Evolutionary conservation across 2,888 invertebrate genomes (phyloP).

Genomic region (Achlya flavicornis): DNA sequence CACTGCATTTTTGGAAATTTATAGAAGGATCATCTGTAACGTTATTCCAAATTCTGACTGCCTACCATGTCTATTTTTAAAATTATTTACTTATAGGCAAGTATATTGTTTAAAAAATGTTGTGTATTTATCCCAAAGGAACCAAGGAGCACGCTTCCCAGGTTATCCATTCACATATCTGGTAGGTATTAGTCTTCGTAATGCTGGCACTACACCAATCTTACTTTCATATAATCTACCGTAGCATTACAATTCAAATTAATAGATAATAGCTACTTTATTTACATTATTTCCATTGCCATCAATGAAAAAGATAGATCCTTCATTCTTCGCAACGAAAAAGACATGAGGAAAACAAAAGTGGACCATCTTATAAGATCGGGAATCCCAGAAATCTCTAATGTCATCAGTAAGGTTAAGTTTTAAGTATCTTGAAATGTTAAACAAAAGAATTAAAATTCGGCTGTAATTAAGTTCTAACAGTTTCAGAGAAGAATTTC

Average conservation of each 20-base stretch:
- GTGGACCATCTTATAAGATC: too few species aligned
- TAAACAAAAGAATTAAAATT: background rate
- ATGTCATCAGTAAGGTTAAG: too few species aligned
- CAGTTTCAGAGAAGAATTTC: slow-evolving; percentile 14
- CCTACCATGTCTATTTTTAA: too few species aligned
- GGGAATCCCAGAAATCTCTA: too few species aligned
- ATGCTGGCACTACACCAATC: background rate
- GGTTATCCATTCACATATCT: background rate
- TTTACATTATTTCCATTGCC: background rate
- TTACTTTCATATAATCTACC: background rate
- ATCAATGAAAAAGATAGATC: background rate
- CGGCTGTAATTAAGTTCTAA: slow-evolving; percentile 3
- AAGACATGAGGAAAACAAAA: too few species aligned
- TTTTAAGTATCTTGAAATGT: background rate
- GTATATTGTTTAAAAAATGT: too few species aligned
- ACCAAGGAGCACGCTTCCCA: background rate
- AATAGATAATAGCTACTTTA: background rate
- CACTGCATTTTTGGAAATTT: too few species aligned
- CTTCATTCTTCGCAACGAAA: too few species aligned
- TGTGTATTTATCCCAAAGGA: too few species aligned
- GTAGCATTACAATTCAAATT: background rate
- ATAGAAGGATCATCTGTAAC: too few species aligned
- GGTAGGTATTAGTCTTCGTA: background rate
- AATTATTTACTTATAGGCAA: too few species aligned
- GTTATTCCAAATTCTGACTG: too few species aligned